Conservation (phyloP, 2,797 vertebrate genomes). For the Onychomys leucogaster region DNA sequence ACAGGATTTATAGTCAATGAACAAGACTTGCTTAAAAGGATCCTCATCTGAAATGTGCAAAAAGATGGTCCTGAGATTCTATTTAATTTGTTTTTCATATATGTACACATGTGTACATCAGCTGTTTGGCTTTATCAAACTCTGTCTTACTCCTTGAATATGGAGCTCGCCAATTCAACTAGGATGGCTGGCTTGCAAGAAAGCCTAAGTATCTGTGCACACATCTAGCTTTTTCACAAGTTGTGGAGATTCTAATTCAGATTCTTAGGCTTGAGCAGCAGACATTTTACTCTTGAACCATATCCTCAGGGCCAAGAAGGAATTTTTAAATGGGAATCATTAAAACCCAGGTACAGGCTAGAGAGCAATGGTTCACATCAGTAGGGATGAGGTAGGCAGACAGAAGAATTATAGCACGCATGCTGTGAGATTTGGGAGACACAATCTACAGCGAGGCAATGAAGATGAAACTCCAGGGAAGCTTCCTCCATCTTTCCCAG, state of each 20-base stretch:
- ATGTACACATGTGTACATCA: neutral
- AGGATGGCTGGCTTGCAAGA: neutral
- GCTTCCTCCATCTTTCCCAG: neutral
- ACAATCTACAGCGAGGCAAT: neutral
- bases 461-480: neutral
- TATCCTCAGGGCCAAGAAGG: neutral
- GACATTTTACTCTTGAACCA: neutral
- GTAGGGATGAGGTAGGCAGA: neutral
- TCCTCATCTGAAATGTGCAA: constrained; percentile 46
- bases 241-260: neutral
- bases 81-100: neutral
- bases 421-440: neutral
- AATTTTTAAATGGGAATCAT: constrained; percentile 30
- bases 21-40: constrained; percentile 60
- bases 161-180: neutral
- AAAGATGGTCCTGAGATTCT: neutral
- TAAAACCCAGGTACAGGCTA: neutral
- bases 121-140: neutral
- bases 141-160: neutral
- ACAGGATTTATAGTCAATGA: constrained; percentile 67
- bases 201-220: neutral
- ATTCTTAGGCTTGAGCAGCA: neutral
- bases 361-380: constrained; percentile 19
- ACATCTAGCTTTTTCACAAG: neutral
- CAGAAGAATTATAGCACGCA: constrained; percentile 7